Percentiles rank a stretch among this genome's conserved stretches.
Evolutionary conservation across 2,797 vertebrate species (phyloP).

Genomic region (Phrynocephalus guinanensis): DNA sequence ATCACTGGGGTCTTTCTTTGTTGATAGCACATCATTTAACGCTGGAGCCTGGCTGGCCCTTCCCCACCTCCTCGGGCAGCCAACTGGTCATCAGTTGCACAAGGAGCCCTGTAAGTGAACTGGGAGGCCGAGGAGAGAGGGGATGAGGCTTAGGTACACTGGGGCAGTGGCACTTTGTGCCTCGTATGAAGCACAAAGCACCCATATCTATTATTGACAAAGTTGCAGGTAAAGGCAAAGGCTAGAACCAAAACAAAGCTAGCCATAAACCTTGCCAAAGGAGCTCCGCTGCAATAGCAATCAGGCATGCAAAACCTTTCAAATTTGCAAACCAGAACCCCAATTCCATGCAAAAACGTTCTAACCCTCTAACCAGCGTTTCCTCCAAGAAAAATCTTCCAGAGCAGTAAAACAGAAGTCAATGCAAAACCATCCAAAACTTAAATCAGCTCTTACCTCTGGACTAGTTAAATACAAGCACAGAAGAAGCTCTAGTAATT

Average conservation of each 20-base stretch:
- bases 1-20: too few relatives aligned
- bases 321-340: background rate
- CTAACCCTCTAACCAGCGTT: background rate
- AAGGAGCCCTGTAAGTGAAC: too few relatives aligned
- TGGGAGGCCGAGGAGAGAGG: too few relatives aligned
- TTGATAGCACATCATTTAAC: too few relatives aligned
- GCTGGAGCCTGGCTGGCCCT: too few relatives aligned
- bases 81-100: too few relatives aligned
- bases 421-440: background rate
- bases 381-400: background rate
- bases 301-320: background rate
- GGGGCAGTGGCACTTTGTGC: too few relatives aligned
- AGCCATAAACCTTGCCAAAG: background rate
- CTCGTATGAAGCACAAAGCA: too few relatives aligned
- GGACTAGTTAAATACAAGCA: background rate
- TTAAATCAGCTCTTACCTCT: background rate
- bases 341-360: background rate
- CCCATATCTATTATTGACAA: too few relatives aligned
- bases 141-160: too few relatives aligned
- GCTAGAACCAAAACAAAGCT: background rate
- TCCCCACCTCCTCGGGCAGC: too few relatives aligned
- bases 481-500: background rate
- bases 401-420: background rate
- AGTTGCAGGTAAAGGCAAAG: background rate
- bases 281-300: too few relatives aligned